Evolutionary conservation across 2,113 vertebrate species (phyloP).

Genomic region (Myrmecophaga tridactyla): DNA sequence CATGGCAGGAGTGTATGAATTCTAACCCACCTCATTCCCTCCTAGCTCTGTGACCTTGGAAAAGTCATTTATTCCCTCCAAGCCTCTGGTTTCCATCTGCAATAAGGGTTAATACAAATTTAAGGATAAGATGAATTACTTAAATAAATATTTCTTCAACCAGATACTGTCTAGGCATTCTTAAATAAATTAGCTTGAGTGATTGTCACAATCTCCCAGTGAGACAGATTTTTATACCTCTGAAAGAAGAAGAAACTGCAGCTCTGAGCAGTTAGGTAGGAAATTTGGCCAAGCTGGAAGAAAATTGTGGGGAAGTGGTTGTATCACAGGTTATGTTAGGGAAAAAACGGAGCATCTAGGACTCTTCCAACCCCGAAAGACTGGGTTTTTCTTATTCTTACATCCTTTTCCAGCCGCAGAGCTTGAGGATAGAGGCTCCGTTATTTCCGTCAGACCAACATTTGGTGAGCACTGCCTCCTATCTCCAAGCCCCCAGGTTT

Average conservation of each 20-base stretch:
- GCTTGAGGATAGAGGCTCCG: neutral
- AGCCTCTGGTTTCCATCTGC: neutral
- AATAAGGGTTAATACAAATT: constrained; percentile 44
- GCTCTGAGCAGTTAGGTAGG: neutral
- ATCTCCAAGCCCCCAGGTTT: neutral
- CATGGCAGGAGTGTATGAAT: neutral
- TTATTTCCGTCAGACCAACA: neutral
- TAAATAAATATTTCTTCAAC: constrained; percentile 50
- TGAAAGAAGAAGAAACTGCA: neutral
- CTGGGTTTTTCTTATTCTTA: neutral
- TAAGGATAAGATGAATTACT: constrained; percentile 10
- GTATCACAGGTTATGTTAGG: neutral
- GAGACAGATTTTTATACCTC: constrained; percentile 31
- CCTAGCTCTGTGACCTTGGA: neutral
- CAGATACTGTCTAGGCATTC: neutral
- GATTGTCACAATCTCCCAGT: neutral
- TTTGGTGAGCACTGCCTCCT: neutral
- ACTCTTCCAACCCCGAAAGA: neutral
- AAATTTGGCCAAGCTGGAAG: neutral
- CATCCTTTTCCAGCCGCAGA: neutral
- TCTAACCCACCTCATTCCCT: neutral
- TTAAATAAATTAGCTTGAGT: constrained; percentile 38
- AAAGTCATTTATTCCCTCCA: neutral
- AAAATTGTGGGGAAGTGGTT: neutral
- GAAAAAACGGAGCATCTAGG: neutral